Conservation (phyloP, 2,797 vertebrate species). For the Remorina albescens region DNA sequence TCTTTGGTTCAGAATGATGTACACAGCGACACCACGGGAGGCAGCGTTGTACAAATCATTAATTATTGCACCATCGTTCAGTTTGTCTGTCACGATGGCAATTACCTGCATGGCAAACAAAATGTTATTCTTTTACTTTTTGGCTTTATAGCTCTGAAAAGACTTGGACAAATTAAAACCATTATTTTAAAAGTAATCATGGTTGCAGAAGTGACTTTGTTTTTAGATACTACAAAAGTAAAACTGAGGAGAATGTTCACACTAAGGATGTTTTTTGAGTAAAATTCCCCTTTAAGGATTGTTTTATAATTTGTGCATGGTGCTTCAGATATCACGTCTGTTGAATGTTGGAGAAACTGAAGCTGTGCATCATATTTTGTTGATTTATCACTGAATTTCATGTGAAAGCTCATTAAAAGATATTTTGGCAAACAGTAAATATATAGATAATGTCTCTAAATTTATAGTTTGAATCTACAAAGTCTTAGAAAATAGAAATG, state of each 20-base stretch:
- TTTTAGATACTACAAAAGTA: not conserved
- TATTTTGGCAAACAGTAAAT: not conserved
- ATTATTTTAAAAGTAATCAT: too few species aligned
- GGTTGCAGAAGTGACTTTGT: too few species aligned
- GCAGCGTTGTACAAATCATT: conserved; percentile 85
- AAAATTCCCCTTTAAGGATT: not conserved
- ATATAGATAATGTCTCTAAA: not conserved
- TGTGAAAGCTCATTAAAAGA: not conserved
- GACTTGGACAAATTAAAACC: too few species aligned
- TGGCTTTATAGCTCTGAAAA: not conserved
- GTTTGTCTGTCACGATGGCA: conserved; percentile 88
- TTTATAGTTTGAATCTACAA: not conserved
- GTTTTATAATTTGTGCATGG: not conserved
- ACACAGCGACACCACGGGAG: conserved; percentile 85
- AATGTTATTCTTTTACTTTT: not conserved
- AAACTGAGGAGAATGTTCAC: not conserved
- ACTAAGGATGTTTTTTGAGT: not conserved
- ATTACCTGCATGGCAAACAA: conserved; percentile 82
- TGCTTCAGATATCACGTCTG: not conserved
- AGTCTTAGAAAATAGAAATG: not conserved
- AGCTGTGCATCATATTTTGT: not conserved
- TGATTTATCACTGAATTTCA: not conserved
- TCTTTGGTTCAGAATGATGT: conserved; percentile 88
- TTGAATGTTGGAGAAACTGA: not conserved
- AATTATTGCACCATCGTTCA: conserved; percentile 89